These are phyloP conservation scores for Mamestra brassicae DNA, from an alignment of 2,888 invertebrate species.

Conservation along the genomic window DNA sequence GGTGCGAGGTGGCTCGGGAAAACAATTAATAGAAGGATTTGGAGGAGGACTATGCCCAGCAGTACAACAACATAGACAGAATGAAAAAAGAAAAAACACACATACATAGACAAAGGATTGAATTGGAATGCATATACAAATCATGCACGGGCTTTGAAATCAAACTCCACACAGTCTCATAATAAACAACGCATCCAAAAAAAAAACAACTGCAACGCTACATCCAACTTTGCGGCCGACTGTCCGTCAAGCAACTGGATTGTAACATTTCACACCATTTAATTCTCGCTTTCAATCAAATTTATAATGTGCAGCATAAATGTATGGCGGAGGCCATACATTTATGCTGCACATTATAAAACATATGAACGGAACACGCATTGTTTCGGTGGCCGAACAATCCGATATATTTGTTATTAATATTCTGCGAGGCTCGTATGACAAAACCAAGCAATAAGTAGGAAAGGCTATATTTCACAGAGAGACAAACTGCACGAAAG, in stretches of 20 bases:
- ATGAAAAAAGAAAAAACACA: neutral
- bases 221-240: conserved; percentile 5
- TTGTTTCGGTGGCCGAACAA: conserved; percentile 67
- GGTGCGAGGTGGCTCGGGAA: too few relatives aligned
- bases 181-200: neutral
- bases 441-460: conserved; percentile 49
- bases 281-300: conserved; percentile 52
- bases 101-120: neutral
- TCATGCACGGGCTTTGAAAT: neutral
- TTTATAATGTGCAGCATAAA: too few relatives aligned
- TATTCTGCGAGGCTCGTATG: conserved; percentile 65
- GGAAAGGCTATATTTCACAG: conserved; percentile 52
- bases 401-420: conserved; percentile 74
- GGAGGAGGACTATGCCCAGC: too few relatives aligned
- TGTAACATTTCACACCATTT: conserved; percentile 52
- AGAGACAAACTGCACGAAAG: conserved; percentile 58
- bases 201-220: neutral
- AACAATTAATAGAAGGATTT: too few relatives aligned
- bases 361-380: conserved; percentile 26
- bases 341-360: conserved; percentile 35
- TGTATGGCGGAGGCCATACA: too few relatives aligned
- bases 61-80: too few relatives aligned
- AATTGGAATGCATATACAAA: neutral
- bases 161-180: neutral
- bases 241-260: conserved; percentile 16